These are phyloP conservation scores for Proisotoma minuta DNA, from an alignment of 2,888 invertebrate species.

Conservation along the genomic window DNA sequence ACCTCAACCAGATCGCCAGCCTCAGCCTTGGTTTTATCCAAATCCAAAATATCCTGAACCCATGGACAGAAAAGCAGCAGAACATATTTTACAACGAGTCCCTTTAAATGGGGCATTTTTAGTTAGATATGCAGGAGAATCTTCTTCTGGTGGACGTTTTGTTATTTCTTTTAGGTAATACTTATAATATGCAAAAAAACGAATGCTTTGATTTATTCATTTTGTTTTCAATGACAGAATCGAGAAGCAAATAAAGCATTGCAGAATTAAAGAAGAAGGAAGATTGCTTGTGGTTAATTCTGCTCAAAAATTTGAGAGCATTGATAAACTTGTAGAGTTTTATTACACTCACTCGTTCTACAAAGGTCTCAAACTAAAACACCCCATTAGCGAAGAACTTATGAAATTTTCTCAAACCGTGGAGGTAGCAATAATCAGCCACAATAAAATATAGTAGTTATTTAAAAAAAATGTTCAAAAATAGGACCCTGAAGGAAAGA, in stretches of 20 bases:
- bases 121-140: constrained; percentile 35
- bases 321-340: constrained; percentile 85
- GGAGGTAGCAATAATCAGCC: too few species aligned
- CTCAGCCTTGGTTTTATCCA: constrained; percentile 35
- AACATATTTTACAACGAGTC: constrained; percentile 37
- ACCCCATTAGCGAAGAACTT: constrained; percentile 73
- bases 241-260: constrained; percentile 92
- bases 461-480: too few species aligned
- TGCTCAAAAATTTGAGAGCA: constrained; percentile 84
- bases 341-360: constrained; percentile 87
- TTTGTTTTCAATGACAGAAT: constrained; percentile 59
- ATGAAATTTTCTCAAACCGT: constrained; percentile 51
- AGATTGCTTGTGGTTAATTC: constrained; percentile 78
- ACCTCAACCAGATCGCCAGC: constrained; percentile 81
- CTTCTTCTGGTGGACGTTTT: constrained; percentile 49
- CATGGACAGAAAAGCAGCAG: constrained; percentile 36
- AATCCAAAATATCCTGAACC: constrained; percentile 25
- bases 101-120: constrained; percentile 42
- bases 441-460: too few species aligned
- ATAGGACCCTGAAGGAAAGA: constrained; percentile 26
- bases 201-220: not conserved
- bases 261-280: constrained; percentile 87
- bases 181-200: not conserved
- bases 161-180: constrained; percentile 88
- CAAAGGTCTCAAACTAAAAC: constrained; percentile 78